phyloP scores from a whole-genome alignment of 2,888 invertebrate genomes.

The Drosophila robusta region DNA sequence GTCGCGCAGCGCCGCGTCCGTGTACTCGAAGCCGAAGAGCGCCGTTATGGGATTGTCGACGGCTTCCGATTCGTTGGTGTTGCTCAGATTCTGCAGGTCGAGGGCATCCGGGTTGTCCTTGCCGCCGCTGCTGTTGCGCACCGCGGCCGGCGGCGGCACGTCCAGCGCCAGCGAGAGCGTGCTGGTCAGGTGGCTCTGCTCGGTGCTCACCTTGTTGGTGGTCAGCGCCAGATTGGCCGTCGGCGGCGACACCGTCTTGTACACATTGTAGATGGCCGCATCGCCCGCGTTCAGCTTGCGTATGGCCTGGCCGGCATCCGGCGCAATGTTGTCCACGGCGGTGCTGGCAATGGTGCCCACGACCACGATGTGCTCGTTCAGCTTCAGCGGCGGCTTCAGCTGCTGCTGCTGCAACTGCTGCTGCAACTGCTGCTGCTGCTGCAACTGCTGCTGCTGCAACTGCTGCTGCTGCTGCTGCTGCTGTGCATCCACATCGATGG shows the following conservation, averaged over 20 bases:
- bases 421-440: conserved; percentile 32
- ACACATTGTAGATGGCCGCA: conserved; percentile 74
- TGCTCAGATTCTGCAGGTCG: conserved; percentile 83
- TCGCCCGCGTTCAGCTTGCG: conserved; percentile 73
- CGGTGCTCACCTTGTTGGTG: conserved; percentile 74
- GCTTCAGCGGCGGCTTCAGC: conserved; percentile 54
- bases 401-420: conserved; percentile 35
- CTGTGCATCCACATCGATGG: conserved; percentile 82
- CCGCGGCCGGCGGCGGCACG: conserved; percentile 57
- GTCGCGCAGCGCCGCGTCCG: conserved; percentile 62
- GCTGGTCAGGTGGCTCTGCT: conserved; percentile 55
- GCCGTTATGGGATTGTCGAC: conserved; percentile 79
- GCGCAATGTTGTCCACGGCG: conserved; percentile 57
- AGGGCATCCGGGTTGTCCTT: conserved; percentile 72
- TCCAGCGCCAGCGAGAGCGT: conserved; percentile 63
- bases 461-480: conserved; percentile 54
- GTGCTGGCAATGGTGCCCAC: conserved; percentile 71
- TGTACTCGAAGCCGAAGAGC: conserved; percentile 72
- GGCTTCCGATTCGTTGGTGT: conserved; percentile 82
- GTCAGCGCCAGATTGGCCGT: conserved; percentile 74
- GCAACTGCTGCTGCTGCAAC: conserved; percentile 15
- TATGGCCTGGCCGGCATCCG: conserved; percentile 60
- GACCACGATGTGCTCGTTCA: conserved; percentile 63
- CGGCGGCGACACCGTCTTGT: conserved; percentile 80
- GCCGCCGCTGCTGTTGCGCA: conserved; percentile 74